These are phyloP conservation scores for Cervus canadensis DNA, from an alignment of 2,113 vertebrate genomes.

Conservation along the genomic window DNA sequence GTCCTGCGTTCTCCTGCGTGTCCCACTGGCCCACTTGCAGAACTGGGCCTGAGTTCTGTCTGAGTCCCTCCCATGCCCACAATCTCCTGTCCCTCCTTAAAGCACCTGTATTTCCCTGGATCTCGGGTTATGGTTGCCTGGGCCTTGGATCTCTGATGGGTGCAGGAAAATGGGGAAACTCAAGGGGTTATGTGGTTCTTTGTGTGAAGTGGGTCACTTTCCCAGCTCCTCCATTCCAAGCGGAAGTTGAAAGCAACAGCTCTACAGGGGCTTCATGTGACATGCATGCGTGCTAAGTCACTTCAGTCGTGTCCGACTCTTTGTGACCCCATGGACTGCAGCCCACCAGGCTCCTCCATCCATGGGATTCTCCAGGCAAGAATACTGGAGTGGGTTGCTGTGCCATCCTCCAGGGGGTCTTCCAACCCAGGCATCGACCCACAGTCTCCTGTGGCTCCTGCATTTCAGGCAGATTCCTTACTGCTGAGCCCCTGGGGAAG, in stretches of 20 bases:
- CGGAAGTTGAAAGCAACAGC: not conserved
- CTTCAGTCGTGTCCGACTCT: not conserved
- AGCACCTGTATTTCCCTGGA: not conserved
- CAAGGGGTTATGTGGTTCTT: fast-evolving
- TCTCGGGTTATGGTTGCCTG: not conserved
- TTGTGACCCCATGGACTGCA: not conserved
- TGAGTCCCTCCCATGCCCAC: not conserved
- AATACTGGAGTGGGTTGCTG: not conserved
- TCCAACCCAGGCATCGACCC: not conserved
- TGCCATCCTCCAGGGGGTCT: not conserved
- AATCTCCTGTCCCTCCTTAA: not conserved
- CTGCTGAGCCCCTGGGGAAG: not conserved
- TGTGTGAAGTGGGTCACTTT: not conserved
- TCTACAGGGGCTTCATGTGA: not conserved
- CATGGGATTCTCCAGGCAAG: not conserved
- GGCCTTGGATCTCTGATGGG: not conserved
- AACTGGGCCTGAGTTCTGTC: not conserved
- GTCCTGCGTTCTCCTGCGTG: fast-evolving
- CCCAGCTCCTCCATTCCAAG: not conserved
- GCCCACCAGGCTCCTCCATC: not conserved
- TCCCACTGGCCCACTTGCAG: not conserved
- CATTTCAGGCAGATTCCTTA: not conserved
- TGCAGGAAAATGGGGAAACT: not conserved
- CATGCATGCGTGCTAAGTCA: not conserved
- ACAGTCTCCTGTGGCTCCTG: not conserved